Evolutionary conservation across 2,113 vertebrate genomes (phyloP).

Genomic region (Cynoglossus semilaevis): DNA sequence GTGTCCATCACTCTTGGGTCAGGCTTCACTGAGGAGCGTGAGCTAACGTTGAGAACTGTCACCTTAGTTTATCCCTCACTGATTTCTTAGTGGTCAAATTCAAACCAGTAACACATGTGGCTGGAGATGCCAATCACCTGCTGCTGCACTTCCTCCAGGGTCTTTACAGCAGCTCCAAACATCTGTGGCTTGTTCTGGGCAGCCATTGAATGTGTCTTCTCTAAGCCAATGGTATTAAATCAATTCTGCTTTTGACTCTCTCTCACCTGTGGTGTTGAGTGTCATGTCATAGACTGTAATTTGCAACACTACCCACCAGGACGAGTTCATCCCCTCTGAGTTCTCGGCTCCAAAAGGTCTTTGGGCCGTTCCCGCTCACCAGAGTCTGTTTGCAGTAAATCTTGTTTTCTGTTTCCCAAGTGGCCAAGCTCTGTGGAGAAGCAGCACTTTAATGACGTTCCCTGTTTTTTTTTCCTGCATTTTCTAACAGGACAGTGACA

Average conservation of each 20-base stretch:
- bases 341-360: constrained; percentile 96
- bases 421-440: constrained; percentile 86
- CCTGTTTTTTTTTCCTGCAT: neutral
- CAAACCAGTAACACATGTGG: constrained; percentile 5
- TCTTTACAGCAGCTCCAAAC: constrained; percentile 28
- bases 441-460: constrained; percentile 19
- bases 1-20: neutral
- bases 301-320: constrained; percentile 80
- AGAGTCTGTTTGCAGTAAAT: constrained; percentile 93
- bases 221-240: neutral
- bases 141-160: constrained; percentile 18
- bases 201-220: neutral
- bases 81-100: constrained; percentile 5
- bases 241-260: constrained; percentile 2
- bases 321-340: constrained; percentile 91
- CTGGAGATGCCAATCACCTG: constrained; percentile 20
- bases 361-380: constrained; percentile 86
- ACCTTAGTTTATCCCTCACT: neutral
- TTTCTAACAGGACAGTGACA: neutral
- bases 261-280: neutral
- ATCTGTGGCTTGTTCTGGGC: constrained; percentile 28
- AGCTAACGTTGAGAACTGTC: neutral
- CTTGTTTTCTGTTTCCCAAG: constrained; percentile 96
- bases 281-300: neutral
- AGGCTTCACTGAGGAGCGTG: neutral